Conservation (phyloP, 2,797 vertebrate genomes). For the Crocidura indochinensis region DNA sequence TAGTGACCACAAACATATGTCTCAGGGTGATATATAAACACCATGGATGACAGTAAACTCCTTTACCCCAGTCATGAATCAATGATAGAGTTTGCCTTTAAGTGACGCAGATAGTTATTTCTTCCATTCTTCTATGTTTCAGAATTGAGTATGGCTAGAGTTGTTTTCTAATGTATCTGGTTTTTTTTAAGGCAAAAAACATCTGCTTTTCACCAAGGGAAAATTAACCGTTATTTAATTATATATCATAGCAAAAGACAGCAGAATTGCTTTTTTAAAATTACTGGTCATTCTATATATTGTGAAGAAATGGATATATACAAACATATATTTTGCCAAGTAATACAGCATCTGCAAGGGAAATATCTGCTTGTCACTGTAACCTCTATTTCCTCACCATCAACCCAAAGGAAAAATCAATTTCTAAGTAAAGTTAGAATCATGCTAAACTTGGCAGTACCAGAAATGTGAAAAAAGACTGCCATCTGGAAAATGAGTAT, state of each 20-base stretch:
- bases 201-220: constrained; percentile 15
- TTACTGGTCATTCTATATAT: neutral
- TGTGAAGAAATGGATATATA: neutral
- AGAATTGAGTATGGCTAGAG: neutral
- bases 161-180: constrained; percentile 26
- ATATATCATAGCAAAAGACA: constrained; percentile 48
- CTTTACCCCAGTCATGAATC: constrained; percentile 34
- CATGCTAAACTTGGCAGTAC: constrained; percentile 63
- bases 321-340: constrained; percentile 3
- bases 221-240: constrained; percentile 17
- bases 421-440: constrained; percentile 71
- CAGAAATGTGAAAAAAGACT: constrained; percentile 74
- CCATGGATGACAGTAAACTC: neutral
- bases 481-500: constrained; percentile 81
- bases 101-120: neutral
- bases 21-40: constrained; percentile 52
- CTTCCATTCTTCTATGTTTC: neutral
- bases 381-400: constrained; percentile 52
- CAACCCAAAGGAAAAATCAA: constrained; percentile 68
- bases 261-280: neutral
- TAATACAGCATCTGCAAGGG: neutral
- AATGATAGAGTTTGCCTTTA: neutral
- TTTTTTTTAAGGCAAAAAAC: constrained; percentile 35
- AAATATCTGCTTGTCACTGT: constrained; percentile 23
- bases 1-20: neutral